Evolutionary conservation across 2,888 invertebrate species (phyloP), one percentile per base, ranked within the genome.

Genomic region (Periphyllus acericola): DNA sequence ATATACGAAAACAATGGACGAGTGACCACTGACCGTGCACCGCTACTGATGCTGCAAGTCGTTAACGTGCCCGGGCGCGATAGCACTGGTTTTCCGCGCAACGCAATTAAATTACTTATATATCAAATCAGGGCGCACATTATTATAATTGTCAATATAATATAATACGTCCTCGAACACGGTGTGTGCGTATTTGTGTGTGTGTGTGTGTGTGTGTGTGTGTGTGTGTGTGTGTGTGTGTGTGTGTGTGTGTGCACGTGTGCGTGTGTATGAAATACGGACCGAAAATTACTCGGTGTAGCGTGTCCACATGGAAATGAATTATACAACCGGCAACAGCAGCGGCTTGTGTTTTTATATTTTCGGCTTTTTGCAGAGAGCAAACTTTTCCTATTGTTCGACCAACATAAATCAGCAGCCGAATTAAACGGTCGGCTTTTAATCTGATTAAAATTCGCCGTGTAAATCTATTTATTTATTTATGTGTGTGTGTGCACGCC

Each of bases 371-470:
- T 83, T 75, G n/a, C 17, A 19, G 78, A 71, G 84, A 46, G 72
- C 46, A 79, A 79, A 86, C 71, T 86, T 79, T 79, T 86, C 29
- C 72, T 87, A 80, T 87, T 87, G 86, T 85, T 55, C 76, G 78
- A 36, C 34, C 25, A 34, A 68, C 72, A 87, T 87, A 87, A 87
- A 87, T 87, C 86, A 87, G 60, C 55, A 32, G 29, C 55, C 60
- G 72, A 74, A 87, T 87, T 80, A 87, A 87, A 87, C 72, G 86
- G 80, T 40, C 72, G 79, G 86, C 86, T 87, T 87, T 87, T 87
- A 87, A 87, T 87, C 86, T 74, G 86, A 87, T 87, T 87, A 80
- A 87, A 87, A 87, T 87, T 79, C 72, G 60, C 32, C 36, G 66
- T 25, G 76, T 75, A 60, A 52, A 83, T 21, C 32, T 71, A 29